These are phyloP conservation scores for Anguilla rostrata DNA, from an alignment of 2,113 vertebrate genomes.

Conservation along the genomic window DNA sequence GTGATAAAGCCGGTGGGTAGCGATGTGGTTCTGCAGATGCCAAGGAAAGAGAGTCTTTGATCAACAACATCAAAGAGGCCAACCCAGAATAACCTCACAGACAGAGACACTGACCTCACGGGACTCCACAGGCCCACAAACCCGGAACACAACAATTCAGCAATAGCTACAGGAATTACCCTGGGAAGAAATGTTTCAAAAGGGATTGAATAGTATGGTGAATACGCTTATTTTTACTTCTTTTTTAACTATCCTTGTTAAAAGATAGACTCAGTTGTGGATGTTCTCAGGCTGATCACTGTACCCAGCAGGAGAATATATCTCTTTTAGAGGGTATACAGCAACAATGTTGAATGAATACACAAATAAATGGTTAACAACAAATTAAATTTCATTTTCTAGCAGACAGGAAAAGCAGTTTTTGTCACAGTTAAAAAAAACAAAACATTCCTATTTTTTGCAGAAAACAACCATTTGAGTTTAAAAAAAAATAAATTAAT, in stretches of 20 bases:
- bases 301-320: neutral
- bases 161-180: neutral
- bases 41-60: conserved; percentile 46
- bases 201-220: neutral
- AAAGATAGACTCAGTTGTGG: neutral
- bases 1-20: conserved; percentile 71
- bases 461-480: no score
- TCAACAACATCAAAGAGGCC: conserved; percentile 31
- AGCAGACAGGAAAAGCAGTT: no score
- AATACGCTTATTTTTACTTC: neutral
- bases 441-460: no score
- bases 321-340: no score
- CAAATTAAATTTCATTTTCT: no score
- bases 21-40: conserved; percentile 63
- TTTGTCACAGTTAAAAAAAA: no score
- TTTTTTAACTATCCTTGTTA: neutral
- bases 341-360: no score
- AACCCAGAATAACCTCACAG: neutral
- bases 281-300: neutral
- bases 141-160: no score
- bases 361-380: no score
- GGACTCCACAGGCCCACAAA: neutral
- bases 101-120: neutral
- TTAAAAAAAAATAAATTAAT: no score
- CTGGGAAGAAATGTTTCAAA: neutral